Evolutionary conservation across 2,113 vertebrate species (phyloP).

Genomic region (Mobula birostris): DNA sequence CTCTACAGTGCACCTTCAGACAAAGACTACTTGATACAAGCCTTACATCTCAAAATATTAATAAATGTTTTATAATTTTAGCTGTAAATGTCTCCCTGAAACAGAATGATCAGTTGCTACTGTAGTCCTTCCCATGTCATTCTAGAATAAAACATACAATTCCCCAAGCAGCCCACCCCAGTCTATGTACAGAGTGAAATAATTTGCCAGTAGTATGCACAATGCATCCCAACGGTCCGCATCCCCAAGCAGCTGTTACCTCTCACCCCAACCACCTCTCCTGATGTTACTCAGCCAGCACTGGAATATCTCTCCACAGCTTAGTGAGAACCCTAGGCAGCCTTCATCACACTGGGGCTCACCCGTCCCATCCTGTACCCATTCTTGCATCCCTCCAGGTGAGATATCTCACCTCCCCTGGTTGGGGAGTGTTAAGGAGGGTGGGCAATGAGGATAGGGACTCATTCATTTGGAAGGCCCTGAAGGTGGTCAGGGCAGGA

Average conservation of each 20-base stretch:
- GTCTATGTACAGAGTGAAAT: not conserved
- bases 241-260: not conserved
- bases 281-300: too few species aligned
- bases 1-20: not conserved
- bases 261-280: too few species aligned
- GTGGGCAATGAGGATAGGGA: too few species aligned
- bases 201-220: not conserved
- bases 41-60: not conserved
- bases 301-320: too few species aligned
- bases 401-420: too few species aligned
- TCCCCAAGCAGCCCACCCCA: not conserved
- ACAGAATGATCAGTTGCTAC: not conserved
- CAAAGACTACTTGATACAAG: not conserved
- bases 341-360: too few species aligned
- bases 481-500: too few species aligned
- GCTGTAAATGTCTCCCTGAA: not conserved
- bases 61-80: not conserved
- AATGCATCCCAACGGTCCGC: not conserved
- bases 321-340: too few species aligned
- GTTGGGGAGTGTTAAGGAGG: too few species aligned
- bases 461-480: too few species aligned
- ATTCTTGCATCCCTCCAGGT: too few species aligned
- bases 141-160: not conserved
- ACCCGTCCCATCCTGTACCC: too few species aligned
- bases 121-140: not conserved